Base-by-base conservation (phyloP, 2,888 invertebrate genomes). In the Acanthococcus lagerstroemiae region DNA sequence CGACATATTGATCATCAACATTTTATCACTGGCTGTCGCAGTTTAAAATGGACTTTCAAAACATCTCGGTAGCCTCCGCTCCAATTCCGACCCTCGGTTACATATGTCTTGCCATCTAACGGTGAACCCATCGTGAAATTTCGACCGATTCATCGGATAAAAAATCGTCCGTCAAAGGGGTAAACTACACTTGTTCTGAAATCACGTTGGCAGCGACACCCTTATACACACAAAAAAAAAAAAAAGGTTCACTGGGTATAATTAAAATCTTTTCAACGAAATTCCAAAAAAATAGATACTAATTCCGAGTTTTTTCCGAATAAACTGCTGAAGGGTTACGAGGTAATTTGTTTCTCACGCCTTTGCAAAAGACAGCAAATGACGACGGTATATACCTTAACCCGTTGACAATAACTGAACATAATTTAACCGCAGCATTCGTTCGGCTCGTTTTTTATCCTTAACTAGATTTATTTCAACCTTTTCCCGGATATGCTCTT, bases 311-410 rank as follows among this genome's bases (percentile, higher is more conserved):
- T 52, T 52, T 52, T 22, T 52, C 2, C 22, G 44, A 30, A 61
- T 30, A 27, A 45, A n/a, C 27, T 22, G n/a, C 4, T 21, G 30
- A 37, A 61, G 61, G 61, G 52, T 61, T 61, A 26, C n/a, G 50
- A 61, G 25, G 52, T 52, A 61, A 61, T 61, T 61, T 61, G 50
- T 61, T 61, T 61, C 61, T 61, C 61, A 61, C 61, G 61, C 61
- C 61, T 61, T 61, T 61, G 61, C 61, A 61, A 61, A 25, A 50
- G 61, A 61, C 61, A 61, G 61, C 48, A 52, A 50, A 61, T 61
- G 61, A 61, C 61, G 61, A 50, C 48, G 61, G 61, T 48, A 24
- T 26, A 61, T 61, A 52, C 61, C 50, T 61, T 50, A 61, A 61
- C 61, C 61, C 61, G 48, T 61, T 61, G 48, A 48, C 48, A 61